Percentiles rank a stretch among this genome's conserved stretches.
Evolutionary conservation across 2,113 vertebrate genomes (phyloP).

Genomic region (Shinisaurus crocodilurus): DNA sequence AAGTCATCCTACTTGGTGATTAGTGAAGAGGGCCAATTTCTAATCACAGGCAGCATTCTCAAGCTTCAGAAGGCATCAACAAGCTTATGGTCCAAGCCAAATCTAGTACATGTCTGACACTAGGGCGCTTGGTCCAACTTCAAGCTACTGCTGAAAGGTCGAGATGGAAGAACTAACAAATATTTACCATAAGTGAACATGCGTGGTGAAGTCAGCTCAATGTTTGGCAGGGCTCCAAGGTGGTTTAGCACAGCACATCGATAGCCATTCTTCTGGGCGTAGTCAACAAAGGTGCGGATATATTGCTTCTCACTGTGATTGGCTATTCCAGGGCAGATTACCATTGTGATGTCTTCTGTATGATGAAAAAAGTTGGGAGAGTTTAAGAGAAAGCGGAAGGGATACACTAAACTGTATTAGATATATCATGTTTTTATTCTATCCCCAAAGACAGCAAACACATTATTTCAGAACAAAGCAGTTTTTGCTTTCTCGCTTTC

Average conservation of each 20-base stretch:
- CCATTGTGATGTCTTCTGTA: conserved; percentile 96
- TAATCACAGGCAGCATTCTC: neutral
- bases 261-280: conserved; percentile 94
- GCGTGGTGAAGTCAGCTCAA: conserved; percentile 95
- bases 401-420: neutral
- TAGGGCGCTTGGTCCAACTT: neutral
- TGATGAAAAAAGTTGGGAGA: neutral
- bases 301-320: conserved; percentile 99
- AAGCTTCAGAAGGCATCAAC: neutral
- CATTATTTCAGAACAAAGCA: neutral
- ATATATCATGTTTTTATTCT: neutral
- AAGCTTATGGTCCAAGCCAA: neutral
- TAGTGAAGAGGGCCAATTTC: neutral
- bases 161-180: neutral
- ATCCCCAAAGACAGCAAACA: neutral
- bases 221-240: conserved; percentile 93
- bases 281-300: conserved; percentile 96
- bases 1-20: neutral
- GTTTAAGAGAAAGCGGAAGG: neutral
- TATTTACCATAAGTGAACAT: conserved; percentile 97
- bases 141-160: neutral
- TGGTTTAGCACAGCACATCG: conserved; percentile 97
- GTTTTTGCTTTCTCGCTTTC: neutral
- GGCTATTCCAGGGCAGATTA: conserved; percentile 97
- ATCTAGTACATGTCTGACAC: neutral